phyloP scores from a whole-genome alignment of 2,113 vertebrate species.

The Bambusicola thoracicus region DNA sequence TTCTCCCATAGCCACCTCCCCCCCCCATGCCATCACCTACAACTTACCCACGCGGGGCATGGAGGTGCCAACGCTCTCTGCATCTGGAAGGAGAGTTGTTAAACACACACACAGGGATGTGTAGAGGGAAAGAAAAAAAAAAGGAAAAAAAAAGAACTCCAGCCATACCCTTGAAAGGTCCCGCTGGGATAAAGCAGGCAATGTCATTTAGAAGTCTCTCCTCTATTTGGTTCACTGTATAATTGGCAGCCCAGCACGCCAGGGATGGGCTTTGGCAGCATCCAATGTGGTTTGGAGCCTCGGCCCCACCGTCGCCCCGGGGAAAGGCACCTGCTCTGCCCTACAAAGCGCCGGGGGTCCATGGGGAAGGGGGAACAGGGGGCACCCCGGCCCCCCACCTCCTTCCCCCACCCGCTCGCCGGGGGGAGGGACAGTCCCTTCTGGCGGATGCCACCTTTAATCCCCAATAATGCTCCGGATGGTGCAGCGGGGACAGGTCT shows the following conservation, averaged over 20 bases:
- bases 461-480: conserved; percentile 39
- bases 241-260: background rate
- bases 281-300: rapidly evolving
- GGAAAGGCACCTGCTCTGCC: background rate
- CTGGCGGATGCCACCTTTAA: conserved; percentile 44
- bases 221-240: background rate
- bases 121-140: background rate
- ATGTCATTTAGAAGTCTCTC: background rate
- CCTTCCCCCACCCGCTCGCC: background rate
- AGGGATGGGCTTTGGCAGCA: background rate
- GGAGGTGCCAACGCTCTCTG: background rate
- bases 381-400: background rate
- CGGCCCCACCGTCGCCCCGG: background rate
- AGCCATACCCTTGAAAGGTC: background rate
- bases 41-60: conserved; percentile 33
- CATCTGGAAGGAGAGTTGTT: conserved; percentile 25
- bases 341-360: rapidly evolving
- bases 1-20: background rate
- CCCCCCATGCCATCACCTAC: rapidly evolving
- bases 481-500: conserved; percentile 17
- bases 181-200: background rate
- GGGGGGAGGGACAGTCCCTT: conserved; percentile 25
- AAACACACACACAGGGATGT: background rate
- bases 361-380: background rate
- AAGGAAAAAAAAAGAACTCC: background rate